Conservation (phyloP, 2,113 vertebrate species). For the Pachyramphus minor region DNA sequence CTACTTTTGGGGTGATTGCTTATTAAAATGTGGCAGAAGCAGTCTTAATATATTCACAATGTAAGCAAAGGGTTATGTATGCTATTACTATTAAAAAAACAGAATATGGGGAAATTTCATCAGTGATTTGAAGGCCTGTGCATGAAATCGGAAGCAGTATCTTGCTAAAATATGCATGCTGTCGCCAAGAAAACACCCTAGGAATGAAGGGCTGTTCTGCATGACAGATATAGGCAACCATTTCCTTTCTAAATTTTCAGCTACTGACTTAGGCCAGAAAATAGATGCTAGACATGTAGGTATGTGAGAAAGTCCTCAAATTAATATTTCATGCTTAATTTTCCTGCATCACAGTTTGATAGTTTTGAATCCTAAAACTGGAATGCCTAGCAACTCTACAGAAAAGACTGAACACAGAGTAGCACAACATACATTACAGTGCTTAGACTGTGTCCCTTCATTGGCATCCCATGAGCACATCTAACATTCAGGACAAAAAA, state of each 20-base stretch:
- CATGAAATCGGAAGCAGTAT: background rate
- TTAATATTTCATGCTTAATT: background rate
- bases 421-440: background rate
- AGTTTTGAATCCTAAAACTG: background rate
- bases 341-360: background rate
- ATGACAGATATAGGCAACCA: background rate
- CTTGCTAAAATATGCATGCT: background rate
- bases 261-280: background rate
- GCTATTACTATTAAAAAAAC: background rate
- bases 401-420: background rate
- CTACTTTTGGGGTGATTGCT: background rate
- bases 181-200: background rate
- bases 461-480: background rate
- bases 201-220: background rate
- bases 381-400: background rate
- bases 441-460: background rate
- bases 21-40: background rate
- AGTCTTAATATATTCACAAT: background rate
- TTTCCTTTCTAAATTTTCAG: background rate
- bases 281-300: background rate
- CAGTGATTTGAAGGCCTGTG: background rate
- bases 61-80: background rate
- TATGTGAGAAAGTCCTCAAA: background rate
- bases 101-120: background rate
- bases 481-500: background rate